phyloP scores from a whole-genome alignment of 2,888 invertebrate species.

The Leptarthrus brevirostris region DNA sequence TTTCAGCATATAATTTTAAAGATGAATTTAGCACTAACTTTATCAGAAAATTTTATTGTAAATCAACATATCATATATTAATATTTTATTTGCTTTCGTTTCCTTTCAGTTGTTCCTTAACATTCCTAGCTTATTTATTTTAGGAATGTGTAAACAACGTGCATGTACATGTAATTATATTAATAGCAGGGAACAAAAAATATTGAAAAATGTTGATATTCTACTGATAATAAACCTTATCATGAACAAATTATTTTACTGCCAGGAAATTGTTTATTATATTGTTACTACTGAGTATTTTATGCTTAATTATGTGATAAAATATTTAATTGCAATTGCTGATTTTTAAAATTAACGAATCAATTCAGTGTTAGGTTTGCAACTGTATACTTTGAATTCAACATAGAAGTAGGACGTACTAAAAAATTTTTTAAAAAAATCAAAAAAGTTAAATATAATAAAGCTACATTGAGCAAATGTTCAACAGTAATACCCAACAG shows the following conservation, averaged over 20 bases:
- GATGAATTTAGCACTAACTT: not conserved
- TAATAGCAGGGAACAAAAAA: slow-evolving; percentile 37
- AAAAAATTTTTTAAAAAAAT: too few species aligned
- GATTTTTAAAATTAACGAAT: too few species aligned
- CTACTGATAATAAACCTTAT: not conserved
- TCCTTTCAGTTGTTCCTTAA: not conserved
- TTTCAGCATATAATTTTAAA: not conserved
- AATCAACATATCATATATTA: slow-evolving; percentile 29
- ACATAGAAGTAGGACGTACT: too few species aligned
- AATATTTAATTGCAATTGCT: not conserved
- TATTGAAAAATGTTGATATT: slow-evolving; percentile 18
- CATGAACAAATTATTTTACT: not conserved
- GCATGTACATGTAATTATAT: slow-evolving; percentile 25
- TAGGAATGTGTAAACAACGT: slow-evolving; percentile 7
- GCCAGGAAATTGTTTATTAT: not conserved
- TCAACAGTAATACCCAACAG: too few species aligned
- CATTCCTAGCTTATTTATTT: not conserved
- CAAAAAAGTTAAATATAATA: too few species aligned
- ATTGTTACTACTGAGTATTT: not conserved
- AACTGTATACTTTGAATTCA: too few species aligned
- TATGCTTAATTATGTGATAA: not conserved
- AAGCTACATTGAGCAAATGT: too few species aligned
- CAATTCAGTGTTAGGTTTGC: too few species aligned
- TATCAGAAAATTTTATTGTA: slow-evolving; percentile 14
- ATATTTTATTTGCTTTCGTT: not conserved